These are phyloP conservation scores for Carterocephalus palaemon DNA, from an alignment of 2,888 invertebrate genomes.

Conservation along the genomic window DNA sequence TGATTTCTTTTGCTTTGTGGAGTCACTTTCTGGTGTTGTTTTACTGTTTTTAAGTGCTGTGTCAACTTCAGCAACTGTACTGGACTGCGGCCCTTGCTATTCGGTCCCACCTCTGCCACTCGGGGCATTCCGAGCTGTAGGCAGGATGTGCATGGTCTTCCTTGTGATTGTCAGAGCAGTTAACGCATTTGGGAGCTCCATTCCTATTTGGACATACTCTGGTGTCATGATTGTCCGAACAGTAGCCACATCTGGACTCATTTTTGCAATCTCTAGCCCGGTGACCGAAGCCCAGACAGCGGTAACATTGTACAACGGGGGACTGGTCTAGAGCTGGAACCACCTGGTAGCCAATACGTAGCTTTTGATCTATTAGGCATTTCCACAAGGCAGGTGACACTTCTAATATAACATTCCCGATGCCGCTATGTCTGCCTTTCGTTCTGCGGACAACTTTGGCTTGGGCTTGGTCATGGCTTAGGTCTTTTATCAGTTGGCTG, in stretches of 20 bases:
- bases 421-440: not conserved
- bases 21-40: too few species aligned
- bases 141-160: not conserved
- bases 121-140: not conserved
- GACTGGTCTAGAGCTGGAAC: conserved; percentile 16
- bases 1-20: too few species aligned
- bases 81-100: not conserved
- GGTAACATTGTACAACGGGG: conserved; percentile 27
- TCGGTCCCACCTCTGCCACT: conserved; percentile 2
- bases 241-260: conserved; percentile 20
- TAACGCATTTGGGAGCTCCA: conserved; percentile 17
- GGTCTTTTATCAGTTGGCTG: not conserved
- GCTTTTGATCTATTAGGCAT: not conserved
- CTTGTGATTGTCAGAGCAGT: conserved; percentile 18
- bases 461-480: not conserved
- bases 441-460: not conserved
- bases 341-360: conserved; percentile 26
- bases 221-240: conserved; percentile 12
- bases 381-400: conserved; percentile 7
- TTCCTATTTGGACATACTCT: conserved; percentile 17
- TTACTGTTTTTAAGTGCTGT: not conserved
- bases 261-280: conserved; percentile 16
- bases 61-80: not conserved
- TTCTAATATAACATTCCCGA: conserved; percentile 20
- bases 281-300: conserved; percentile 30